A percentile compares a stretch with the other conserved stretches of the same genome.
phyloP scores from a whole-genome alignment of 2,113 vertebrate species.

The Henicopernis longicauda region DNA sequence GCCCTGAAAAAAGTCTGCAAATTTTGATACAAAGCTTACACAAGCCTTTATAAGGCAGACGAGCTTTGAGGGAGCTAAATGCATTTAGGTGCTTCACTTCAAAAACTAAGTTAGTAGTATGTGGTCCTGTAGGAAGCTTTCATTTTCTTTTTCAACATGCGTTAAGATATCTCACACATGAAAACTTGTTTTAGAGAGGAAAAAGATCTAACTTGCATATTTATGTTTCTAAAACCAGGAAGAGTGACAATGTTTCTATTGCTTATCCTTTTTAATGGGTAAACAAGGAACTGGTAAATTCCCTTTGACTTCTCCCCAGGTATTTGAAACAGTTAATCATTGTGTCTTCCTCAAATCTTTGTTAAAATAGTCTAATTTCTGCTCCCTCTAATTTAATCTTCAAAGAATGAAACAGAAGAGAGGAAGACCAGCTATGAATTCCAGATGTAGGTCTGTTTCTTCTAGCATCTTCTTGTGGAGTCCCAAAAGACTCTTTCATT shows the following conservation, averaged over 20 bases:
- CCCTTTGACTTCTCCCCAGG: background rate
- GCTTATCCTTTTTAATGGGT: background rate
- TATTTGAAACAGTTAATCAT: background rate
- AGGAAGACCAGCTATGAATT: background rate
- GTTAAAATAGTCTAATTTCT: background rate
- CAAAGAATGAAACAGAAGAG: background rate
- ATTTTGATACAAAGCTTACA: background rate
- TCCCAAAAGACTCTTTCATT: background rate
- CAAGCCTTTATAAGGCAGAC: background rate
- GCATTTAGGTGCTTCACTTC: background rate
- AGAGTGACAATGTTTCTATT: background rate
- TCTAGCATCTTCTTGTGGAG: background rate
- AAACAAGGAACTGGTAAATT: background rate
- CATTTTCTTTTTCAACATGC: background rate
- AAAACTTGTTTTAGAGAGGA: background rate
- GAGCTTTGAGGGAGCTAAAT: background rate
- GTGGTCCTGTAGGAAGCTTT: background rate
- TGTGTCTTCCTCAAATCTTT: background rate
- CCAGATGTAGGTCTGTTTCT: background rate
- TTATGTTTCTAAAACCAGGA: background rate
- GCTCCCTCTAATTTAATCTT: background rate
- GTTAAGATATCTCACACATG: background rate
- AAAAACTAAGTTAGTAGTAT: background rate
- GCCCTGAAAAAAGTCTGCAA: background rate
- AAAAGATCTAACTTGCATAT: background rate